Conservation (phyloP, 37 sponge, comb jelly and placozoan species). For the Cliona cf. orientalis region DNA sequence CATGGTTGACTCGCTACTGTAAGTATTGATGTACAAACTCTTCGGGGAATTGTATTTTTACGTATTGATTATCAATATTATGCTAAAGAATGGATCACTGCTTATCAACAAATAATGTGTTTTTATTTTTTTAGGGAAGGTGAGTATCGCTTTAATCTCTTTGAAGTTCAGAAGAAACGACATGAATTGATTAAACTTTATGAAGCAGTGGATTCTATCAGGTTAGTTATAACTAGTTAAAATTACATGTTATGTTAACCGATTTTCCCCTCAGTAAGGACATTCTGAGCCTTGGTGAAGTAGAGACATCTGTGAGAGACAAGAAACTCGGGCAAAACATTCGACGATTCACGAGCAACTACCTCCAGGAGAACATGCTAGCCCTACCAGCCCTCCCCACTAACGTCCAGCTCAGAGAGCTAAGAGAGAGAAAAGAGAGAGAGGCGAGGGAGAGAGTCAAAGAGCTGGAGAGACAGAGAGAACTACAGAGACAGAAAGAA, state of each 20-base stretch:
- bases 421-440: slow-evolving; percentile 53
- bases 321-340: slow-evolving; percentile 46
- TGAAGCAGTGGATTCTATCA: slow-evolving; percentile 68
- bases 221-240: slow-evolving; percentile 32
- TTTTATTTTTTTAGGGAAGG: slow-evolving; percentile 48
- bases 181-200: slow-evolving; percentile 53
- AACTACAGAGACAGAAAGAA: slow-evolving; percentile 30
- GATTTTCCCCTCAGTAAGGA: slow-evolving; percentile 53
- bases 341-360: slow-evolving; percentile 61
- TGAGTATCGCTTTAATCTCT: slow-evolving; percentile 34
- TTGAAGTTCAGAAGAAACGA: slow-evolving; percentile 40
- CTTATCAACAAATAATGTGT: background rate
- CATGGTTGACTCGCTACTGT: slow-evolving; percentile 59
- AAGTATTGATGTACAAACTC: slow-evolving; percentile 2
- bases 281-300: slow-evolving; percentile 30
- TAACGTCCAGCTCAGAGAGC: slow-evolving; percentile 43
- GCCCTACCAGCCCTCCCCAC: slow-evolving; percentile 70
- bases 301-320: slow-evolving; percentile 29
- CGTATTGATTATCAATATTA: background rate
- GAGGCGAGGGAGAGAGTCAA: slow-evolving; percentile 51
- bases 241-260: background rate
- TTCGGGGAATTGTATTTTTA: background rate
- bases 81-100: too few relatives aligned
- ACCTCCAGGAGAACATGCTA: slow-evolving; percentile 82
- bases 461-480: slow-evolving; percentile 48